Evolutionary conservation across 2,113 vertebrate species (phyloP), one percentile per base, ranked within the genome.

Genomic region (Alligator sinensis): DNA sequence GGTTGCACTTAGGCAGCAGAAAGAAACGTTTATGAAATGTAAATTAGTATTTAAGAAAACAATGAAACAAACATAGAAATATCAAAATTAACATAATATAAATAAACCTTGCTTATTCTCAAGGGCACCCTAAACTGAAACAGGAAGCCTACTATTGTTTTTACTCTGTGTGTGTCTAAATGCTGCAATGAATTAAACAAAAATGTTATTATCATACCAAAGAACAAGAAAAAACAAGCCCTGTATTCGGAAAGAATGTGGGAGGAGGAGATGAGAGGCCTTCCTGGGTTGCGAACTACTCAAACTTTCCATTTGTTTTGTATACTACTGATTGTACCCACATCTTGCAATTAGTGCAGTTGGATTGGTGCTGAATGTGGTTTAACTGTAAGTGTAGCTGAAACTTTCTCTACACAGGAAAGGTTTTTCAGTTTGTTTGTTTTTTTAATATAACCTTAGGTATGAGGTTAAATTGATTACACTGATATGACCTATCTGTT

Each of bases 301-400:
- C 90, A 8, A 61, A 61, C 87, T 90, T 91, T 83, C 82, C 78
- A 15, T 90, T 91, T 58, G 47, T 83, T 82, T 70, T 86, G 76
- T 82, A 55, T 21, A 2, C 38, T 47, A 75, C 34, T 18, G 64
- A 64, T 77, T 80, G 11, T 87, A 83, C 60, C 55, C 86, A 84
- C 78, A 82, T 84, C 4, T 38, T 10, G 18, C 18, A 70, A 19
- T 24, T 30, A 59, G 61, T 47, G 80, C 30, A 62, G 64, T 55
- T 74, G 55, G 80, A 59, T 21, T 72, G 58, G n/a, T 28, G 30
- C 30, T 34, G 9, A 2, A 38, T 70, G 11, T 22, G 18, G 19
- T 70, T 70, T 70, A 34, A 38, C 68, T 70, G 68, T 11, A 15
- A 22, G 16, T 57, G 64, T 22, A 86, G 75, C 81, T 89, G 61